phyloP scores from a whole-genome alignment of 1,140 invertebrate genomes.

The Aricia agestis region DNA sequence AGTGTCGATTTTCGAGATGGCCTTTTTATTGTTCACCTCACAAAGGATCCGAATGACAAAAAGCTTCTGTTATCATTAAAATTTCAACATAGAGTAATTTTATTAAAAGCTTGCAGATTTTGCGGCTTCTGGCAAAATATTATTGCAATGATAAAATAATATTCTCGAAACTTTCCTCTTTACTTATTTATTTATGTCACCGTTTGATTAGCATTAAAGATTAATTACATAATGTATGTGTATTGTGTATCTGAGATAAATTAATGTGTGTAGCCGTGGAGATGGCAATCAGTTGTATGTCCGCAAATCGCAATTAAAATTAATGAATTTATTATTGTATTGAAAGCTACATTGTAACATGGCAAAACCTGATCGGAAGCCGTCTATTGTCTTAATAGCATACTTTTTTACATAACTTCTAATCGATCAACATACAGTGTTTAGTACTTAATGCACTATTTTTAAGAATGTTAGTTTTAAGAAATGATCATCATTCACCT shows the following conservation, averaged over 20 bases:
- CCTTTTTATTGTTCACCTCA: neutral
- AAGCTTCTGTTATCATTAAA: neutral
- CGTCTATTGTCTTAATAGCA: neutral
- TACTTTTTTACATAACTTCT: neutral
- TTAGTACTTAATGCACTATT: no score
- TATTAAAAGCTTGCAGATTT: neutral
- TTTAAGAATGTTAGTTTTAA: no score
- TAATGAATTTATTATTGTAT: constrained; percentile 41
- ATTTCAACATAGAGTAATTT: neutral
- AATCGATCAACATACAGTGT: neutral
- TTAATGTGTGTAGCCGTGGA: constrained; percentile 35
- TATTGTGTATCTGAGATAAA: neutral
- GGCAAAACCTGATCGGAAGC: constrained; percentile 9
- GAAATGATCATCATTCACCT: no score
- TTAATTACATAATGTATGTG: neutral
- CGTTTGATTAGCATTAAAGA: no score
- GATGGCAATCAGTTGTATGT: constrained; percentile 39
- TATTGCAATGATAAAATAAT: no score
- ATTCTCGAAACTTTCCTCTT: no score
- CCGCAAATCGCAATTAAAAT: constrained; percentile 53
- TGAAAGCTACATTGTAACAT: constrained; percentile 19
- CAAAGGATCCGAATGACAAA: neutral
- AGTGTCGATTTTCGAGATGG: neutral
- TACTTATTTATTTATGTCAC: no score
- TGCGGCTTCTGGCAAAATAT: no score